Conservation (phyloP, 1,140 invertebrate genomes). For the Belonocnema kinseyi region DNA sequence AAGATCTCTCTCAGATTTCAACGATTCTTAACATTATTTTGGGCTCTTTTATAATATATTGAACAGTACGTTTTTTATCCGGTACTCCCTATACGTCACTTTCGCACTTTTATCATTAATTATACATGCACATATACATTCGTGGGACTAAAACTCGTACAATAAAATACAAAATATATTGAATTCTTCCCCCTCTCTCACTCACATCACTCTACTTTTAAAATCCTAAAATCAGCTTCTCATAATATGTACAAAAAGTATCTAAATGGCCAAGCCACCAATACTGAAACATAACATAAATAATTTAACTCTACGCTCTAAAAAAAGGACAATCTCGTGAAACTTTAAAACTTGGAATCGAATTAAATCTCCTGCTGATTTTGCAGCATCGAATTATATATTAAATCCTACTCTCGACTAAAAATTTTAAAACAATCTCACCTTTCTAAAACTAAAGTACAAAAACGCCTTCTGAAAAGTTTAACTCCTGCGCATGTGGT, state of each 20-base stretch:
- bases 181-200: constrained; percentile 27
- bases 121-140: background rate
- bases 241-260: constrained; percentile 32
- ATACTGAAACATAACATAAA: constrained; percentile 44
- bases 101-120: constrained; percentile 15
- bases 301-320: constrained; percentile 27
- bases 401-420: constrained; percentile 19
- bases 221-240: constrained; percentile 22
- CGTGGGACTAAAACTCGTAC: background rate
- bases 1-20: background rate
- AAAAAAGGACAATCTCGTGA: background rate
- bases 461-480: constrained; percentile 11
- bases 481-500: constrained; percentile 58
- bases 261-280: constrained; percentile 38
- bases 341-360: background rate
- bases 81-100: background rate
- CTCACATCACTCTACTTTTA: background rate
- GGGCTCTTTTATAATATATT: background rate
- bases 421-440: background rate
- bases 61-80: constrained; percentile 32
- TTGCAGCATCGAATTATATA: too few relatives aligned
- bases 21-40: background rate
- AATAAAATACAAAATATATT: constrained; percentile 19
- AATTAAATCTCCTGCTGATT: too few relatives aligned
- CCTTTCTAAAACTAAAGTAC: constrained; percentile 27